Evolutionary conservation across 1,140 invertebrate genomes (phyloP), one percentile per base, ranked within the genome.

Genomic region (Radopholus similis): DNA sequence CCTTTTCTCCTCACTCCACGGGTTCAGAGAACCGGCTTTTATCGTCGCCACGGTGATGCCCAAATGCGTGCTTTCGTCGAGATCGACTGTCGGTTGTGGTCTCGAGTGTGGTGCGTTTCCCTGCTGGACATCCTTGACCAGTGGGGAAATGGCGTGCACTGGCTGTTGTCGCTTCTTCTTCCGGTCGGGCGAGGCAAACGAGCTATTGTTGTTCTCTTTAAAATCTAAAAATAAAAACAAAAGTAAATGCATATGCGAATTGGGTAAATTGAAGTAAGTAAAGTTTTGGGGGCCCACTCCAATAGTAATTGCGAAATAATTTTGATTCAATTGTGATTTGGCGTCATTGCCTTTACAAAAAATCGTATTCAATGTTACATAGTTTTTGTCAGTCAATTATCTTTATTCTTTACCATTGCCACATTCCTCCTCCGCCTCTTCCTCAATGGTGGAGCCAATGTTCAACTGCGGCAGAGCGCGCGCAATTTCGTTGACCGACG

Each of bases 1-100:
- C 13, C 64, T 11, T 34, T 65, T 63, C 1, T 65, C 35, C 13
- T 65, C 64, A 38, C 64, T 57, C 64, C 64, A 65, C 30, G 64
- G 64, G 35, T 65, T 65, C 28, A 21, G 3, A 6, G 44, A 21
- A 8, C 44, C 44, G 26, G 44, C 4, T 15, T 49, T 49, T n/a
- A 49, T 49, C 6, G 18, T 49, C 44, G 44, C 44, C 44, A 49
- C 44, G 6, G n/a, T 49, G 26, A 49, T 49, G 44, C 44, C 44
- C 44, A 49, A 49, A 49, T 49, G 44, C 18, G 44, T 49, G 44
- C 1, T n/a, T n/a, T n/a, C 9, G 44, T 49, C 44, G 44, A 23
- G 44, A n/a, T 49, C 44, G 44, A n/a, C 15, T 2, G 18, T 49
- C 44, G n/a, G 44, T 49, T 49, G 44, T 6, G 44, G n/a, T 15